Evolutionary conservation across 2,113 vertebrate genomes (phyloP).

Genomic region (Osmerus mordax): DNA sequence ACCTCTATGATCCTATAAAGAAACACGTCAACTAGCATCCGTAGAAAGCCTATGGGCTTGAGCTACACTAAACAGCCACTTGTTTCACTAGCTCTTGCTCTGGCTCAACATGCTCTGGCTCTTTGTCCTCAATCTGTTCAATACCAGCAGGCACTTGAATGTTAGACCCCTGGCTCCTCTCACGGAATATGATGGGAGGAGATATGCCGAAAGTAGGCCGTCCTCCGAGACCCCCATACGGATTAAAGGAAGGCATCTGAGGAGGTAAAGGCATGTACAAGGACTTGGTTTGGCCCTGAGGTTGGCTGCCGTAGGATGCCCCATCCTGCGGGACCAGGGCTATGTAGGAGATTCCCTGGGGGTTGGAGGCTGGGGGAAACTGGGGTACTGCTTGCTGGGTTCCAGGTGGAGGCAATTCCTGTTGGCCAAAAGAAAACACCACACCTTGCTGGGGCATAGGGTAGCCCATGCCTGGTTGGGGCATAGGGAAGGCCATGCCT

Average conservation of each 20-base stretch:
- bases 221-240: background rate
- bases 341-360: background rate
- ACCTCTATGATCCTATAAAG: background rate
- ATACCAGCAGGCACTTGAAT: background rate
- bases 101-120: background rate
- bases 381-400: background rate
- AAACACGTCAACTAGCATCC: background rate
- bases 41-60: background rate
- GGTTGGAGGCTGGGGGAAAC: background rate
- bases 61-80: background rate
- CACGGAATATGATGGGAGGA: slow-evolving; percentile 13
- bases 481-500: background rate
- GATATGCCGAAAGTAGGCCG: slow-evolving; percentile 1
- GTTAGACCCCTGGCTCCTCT: background rate
- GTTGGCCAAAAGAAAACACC: too few relatives aligned
- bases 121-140: background rate
- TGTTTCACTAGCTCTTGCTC: background rate
- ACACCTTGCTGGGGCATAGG: too few relatives aligned
- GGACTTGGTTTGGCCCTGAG: background rate
- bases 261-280: background rate
- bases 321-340: background rate
- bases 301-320: background rate
- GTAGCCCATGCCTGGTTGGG: background rate
- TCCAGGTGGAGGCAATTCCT: too few relatives aligned
- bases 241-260: slow-evolving; percentile 1